A percentile compares a stretch with the other conserved stretches of the same genome.
Evolutionary conservation across 2,888 invertebrate species (phyloP).

Genomic region (Lepidonotus clava): DNA sequence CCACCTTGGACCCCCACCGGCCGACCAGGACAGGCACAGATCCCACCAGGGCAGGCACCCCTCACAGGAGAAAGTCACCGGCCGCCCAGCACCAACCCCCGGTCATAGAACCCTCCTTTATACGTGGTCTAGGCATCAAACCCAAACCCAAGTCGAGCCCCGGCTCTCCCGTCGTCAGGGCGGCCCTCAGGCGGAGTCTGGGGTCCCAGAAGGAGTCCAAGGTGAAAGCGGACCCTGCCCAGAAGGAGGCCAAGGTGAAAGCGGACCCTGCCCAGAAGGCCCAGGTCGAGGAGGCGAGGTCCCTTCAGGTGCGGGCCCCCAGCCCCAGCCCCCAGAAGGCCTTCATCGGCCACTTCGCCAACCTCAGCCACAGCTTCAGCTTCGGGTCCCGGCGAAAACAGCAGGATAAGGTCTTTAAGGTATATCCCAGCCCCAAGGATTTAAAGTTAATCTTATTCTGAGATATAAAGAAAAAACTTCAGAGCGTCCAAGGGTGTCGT

Average conservation of each 20-base stretch:
- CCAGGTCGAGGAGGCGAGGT: too few relatives aligned
- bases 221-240: background rate
- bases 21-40: too few relatives aligned
- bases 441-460: too few relatives aligned
- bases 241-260: background rate
- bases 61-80: too few relatives aligned
- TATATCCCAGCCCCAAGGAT: too few relatives aligned
- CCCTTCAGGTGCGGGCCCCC: too few relatives aligned
- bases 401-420: background rate
- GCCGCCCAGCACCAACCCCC: too few relatives aligned
- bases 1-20: too few relatives aligned
- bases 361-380: constrained; percentile 39
- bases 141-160: background rate
- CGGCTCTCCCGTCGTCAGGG: background rate
- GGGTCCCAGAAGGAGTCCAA: background rate
- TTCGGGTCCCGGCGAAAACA: background rate
- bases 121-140: background rate
- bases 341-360: background rate
- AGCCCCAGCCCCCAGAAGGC: background rate
- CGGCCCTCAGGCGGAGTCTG: background rate
- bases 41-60: too few relatives aligned
- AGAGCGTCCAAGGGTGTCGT: too few relatives aligned
- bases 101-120: too few relatives aligned
- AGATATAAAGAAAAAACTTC: too few relatives aligned
- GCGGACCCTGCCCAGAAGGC: background rate